Base-by-base conservation (phyloP, 2,888 invertebrate species). In the Panorpa germanica region DNA sequence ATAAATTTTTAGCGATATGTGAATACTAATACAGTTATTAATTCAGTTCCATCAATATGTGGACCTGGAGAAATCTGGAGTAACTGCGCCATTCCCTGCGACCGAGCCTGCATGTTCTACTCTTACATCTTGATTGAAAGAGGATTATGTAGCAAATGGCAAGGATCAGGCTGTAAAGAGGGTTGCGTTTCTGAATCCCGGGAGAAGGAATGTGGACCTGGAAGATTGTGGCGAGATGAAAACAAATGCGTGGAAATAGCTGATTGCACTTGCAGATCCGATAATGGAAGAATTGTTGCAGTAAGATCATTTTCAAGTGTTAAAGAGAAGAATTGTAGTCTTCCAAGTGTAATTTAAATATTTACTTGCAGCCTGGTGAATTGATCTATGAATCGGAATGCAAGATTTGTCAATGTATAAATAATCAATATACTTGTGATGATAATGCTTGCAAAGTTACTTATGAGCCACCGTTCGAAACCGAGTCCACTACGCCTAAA, bases 331-430 rank as follows among this genome's bases (percentile, higher is more conserved):
- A 18, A 11, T 22, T 2, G 8, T 19, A 18, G 10, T 25, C 9
- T n/a, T 35, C 25, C 31, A 41, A 21, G 28, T 14, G 25, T 23
- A 8, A 18, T 10, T 31, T 38, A 34, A 11, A 13, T 23, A 16
- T 21, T 34, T 32, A 29, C 35, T 45, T 47, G 3, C 53, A 80
- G 69, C 82, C 86, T 0, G 75, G 77, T 11, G 67, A 67, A 29
- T 61, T 71, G 1, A 48, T 65, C 3, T 42, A 51, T 9, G 66
- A 68, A 41, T 55, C 57, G 2, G 66, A 65, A 1, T 80, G 78
- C 43, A 64, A 69, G 41, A 59, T 66, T 9, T 88, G 86, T 43
- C 83, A 83, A 41, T 88, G 88, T 42, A 56, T 80, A 5, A 65
- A 77, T 44, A 83, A 86, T 51, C 61, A 61, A 13, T 66, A 75